phyloP scores from a whole-genome alignment of 2,113 vertebrate species.

The Clarias batrachus region DNA sequence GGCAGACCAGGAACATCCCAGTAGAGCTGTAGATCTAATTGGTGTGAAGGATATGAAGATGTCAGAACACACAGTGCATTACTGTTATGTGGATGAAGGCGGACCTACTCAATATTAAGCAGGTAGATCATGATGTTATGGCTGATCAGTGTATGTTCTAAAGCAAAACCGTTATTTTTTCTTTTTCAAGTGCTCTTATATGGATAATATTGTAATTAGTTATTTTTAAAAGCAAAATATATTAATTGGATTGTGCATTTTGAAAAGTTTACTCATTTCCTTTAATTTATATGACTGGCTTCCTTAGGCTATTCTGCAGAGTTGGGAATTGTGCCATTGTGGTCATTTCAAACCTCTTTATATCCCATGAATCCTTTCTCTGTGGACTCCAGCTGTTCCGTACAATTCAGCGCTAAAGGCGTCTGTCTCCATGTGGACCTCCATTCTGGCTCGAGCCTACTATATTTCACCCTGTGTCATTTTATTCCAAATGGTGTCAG shows the following conservation, averaged over 20 bases:
- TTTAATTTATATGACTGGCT: slow-evolving; percentile 24
- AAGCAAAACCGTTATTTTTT: not conserved
- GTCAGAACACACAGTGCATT: no score
- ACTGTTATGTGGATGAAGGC: no score
- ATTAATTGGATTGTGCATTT: not conserved
- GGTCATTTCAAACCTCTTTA: slow-evolving; percentile 21
- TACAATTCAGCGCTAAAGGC: not conserved
- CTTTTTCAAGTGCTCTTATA: not conserved
- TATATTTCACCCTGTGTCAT: slow-evolving; percentile 3
- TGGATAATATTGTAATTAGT: not conserved
- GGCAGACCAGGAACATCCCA: no score
- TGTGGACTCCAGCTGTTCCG: slow-evolving; percentile 12
- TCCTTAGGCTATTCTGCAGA: slow-evolving; percentile 15
- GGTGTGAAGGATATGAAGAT: no score
- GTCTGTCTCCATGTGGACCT: not conserved
- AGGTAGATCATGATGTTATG: no score
- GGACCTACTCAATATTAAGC: no score
- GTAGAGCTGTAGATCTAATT: no score
- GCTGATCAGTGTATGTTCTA: not conserved
- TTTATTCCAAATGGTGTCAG: slow-evolving; percentile 4
- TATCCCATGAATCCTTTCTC: slow-evolving; percentile 32
- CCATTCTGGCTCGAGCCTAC: not conserved
- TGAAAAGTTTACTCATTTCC: not conserved
- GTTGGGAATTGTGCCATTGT: not conserved
- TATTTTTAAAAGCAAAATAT: not conserved